These are phyloP conservation scores for Smittia aterrima DNA, from an alignment of 2,888 invertebrate genomes.

Conservation along the genomic window DNA sequence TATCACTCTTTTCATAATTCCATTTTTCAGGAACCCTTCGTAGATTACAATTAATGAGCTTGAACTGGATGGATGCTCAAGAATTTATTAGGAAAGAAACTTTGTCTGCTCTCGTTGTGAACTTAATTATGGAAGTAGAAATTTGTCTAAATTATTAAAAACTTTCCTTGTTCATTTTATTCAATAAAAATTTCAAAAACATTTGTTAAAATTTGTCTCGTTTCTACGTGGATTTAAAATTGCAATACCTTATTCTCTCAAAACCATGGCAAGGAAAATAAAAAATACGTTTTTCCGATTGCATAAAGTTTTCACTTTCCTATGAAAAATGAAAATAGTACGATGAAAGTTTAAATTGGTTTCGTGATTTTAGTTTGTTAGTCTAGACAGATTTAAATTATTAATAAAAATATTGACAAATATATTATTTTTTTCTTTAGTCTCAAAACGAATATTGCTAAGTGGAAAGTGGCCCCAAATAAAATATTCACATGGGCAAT, in stretches of 20 bases:
- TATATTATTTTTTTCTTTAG: not conserved
- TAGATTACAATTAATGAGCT: no score
- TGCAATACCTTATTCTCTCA: not conserved
- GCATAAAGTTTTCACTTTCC: slow-evolving; percentile 16
- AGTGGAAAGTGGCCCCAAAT: slow-evolving; percentile 50
- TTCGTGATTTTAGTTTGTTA: slow-evolving; percentile 22
- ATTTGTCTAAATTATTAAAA: no score
- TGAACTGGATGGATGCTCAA: no score
- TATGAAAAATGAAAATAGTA: not conserved
- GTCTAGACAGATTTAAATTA: no score
- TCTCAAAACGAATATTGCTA: slow-evolving; percentile 43
- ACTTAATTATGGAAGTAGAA: no score
- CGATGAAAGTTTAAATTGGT: slow-evolving; percentile 2
- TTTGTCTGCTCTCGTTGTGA: no score
- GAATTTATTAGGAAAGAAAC: no score
- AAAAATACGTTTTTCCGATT: slow-evolving; percentile 27
- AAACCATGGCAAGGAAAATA: slow-evolving; percentile 1
- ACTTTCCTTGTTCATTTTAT: no score
- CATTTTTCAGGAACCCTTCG: no score
- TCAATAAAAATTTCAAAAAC: not conserved
- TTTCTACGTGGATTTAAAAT: not conserved
- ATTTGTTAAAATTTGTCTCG: not conserved
- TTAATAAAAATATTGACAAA: no score
- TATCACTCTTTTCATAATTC: not conserved
- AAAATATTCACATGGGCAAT: slow-evolving; percentile 51